phyloP scores from a whole-genome alignment of 2,888 invertebrate species.

The Penaeus monodon region DNA sequence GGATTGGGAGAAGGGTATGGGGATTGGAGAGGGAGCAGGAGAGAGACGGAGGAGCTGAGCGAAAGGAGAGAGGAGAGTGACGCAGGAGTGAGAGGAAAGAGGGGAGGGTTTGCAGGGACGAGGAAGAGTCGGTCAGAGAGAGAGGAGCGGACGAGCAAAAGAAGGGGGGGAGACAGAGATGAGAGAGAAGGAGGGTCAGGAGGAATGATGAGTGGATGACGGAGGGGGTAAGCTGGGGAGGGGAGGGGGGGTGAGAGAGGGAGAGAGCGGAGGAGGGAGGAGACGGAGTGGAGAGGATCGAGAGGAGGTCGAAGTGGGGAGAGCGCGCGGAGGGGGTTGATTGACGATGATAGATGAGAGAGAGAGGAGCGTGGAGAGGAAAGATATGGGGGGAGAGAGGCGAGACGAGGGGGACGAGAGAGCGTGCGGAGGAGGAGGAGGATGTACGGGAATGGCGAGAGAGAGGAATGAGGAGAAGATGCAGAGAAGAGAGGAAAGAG shows the following conservation, averaged over 20 bases:
- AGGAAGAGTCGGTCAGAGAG: too few relatives aligned
- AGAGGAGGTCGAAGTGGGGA: not conserved
- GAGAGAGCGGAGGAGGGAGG: not conserved
- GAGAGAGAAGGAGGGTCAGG: too few relatives aligned
- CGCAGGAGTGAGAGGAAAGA: too few relatives aligned
- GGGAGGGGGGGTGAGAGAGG: not conserved
- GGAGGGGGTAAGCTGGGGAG: constrained; percentile 2
- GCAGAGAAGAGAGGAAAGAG: not conserved
- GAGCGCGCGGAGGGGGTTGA: not conserved
- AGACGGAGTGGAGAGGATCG: not conserved
- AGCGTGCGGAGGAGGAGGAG: not conserved
- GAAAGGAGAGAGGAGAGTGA: too few relatives aligned
- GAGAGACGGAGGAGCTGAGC: too few relatives aligned
- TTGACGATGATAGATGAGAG: not conserved
- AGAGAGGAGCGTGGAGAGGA: not conserved
- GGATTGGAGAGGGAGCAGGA: too few relatives aligned
- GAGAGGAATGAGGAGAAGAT: not conserved
- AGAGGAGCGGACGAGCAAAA: too few relatives aligned
- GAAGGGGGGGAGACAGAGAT: too few relatives aligned
- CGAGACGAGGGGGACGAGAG: not conserved
- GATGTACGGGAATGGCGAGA: not conserved
- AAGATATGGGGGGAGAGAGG: not conserved
- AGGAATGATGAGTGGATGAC: not conserved
- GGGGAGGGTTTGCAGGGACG: too few relatives aligned
- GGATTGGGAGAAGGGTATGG: too few relatives aligned